A percentile compares a stretch with the other conserved stretches of the same genome.
Evolutionary conservation across 1,140 invertebrate genomes (phyloP).

Genomic region (Drosophila rhopaloa): DNA sequence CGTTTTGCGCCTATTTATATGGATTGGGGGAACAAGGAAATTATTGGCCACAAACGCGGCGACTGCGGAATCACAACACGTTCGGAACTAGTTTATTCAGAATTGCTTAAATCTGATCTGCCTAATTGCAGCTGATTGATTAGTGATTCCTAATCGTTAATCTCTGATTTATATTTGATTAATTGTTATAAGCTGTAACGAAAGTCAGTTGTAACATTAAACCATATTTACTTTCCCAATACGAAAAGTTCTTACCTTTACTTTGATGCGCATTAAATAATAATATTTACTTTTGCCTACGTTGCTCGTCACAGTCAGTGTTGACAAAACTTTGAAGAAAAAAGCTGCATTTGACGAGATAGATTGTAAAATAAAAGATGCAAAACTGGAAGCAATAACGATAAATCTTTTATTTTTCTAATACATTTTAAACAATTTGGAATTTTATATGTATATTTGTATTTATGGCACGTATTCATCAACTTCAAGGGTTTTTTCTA

Average conservation of each 20-base stretch:
- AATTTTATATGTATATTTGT: too few species aligned
- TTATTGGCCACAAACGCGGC: slow-evolving; percentile 32
- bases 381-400: too few species aligned
- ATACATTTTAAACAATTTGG: too few species aligned
- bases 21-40: slow-evolving; percentile 42
- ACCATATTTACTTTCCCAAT: not conserved
- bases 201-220: not conserved
- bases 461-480: too few species aligned
- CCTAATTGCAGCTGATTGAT: slow-evolving; percentile 11
- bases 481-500: too few species aligned
- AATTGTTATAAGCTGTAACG: not conserved
- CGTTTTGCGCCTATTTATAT: slow-evolving; percentile 60
- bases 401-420: too few species aligned
- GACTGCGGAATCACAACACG: slow-evolving; percentile 1
- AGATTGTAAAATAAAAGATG: too few species aligned
- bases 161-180: not conserved
- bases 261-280: not conserved
- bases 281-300: slow-evolving; percentile 34
- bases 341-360: too few species aligned
- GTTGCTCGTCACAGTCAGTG: slow-evolving; percentile 8
- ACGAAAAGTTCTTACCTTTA: not conserved
- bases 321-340: too few species aligned
- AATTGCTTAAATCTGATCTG: not conserved
- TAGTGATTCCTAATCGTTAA: not conserved
- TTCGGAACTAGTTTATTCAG: slow-evolving; percentile 17